Conservation (phyloP, 2,888 invertebrate genomes). For the Flexamia atlantica region DNA sequence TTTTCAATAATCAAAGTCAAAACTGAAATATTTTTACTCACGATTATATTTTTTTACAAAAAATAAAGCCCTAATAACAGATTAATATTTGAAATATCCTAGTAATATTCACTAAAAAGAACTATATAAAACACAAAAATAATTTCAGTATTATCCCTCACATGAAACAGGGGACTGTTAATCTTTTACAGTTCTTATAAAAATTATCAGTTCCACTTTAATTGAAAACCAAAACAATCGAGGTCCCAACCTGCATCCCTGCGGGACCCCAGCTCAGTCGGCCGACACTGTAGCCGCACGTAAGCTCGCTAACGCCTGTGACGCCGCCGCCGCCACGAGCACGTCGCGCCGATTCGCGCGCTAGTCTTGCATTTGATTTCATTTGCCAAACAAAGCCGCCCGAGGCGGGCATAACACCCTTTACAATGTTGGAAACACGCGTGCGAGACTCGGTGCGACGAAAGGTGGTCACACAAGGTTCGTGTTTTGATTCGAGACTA, state of each 20-base stretch:
- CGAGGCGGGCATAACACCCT: background rate
- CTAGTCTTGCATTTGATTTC: conserved; percentile 27
- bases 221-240: background rate
- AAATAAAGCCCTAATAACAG: too few species aligned
- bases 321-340: background rate
- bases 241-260: background rate
- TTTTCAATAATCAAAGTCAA: too few species aligned
- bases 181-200: too few species aligned
- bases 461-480: background rate
- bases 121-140: too few species aligned
- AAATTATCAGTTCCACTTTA: too few species aligned
- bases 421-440: conserved; percentile 23
- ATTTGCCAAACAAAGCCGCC: conserved; percentile 10
- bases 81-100: too few species aligned
- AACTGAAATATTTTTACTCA: too few species aligned
- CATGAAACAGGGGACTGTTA: too few species aligned
- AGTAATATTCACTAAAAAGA: too few species aligned
- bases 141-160: too few species aligned
- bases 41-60: too few species aligned
- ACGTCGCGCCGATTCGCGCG: conserved; percentile 1
- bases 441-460: background rate
- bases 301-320: conserved; percentile 1
- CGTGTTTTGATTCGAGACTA: background rate
- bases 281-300: background rate
- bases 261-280: background rate